Base-by-base conservation (phyloP, 2,888 invertebrate species). In the Malacosoma neustria region DNA sequence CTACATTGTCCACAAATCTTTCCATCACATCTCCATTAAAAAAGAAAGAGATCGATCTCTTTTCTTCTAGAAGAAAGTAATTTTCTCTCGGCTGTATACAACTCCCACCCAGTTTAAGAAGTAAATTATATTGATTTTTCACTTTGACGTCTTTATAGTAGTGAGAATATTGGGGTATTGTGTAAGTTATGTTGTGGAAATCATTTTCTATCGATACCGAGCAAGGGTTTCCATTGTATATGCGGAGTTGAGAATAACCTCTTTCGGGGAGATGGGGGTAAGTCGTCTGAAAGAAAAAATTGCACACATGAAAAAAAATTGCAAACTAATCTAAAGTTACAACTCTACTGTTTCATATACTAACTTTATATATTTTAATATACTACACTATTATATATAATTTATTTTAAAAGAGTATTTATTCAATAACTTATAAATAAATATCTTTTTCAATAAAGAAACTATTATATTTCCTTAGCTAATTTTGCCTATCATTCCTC, bases 221-320 rank as follows among this genome's bases (percentile, higher is more conserved):
- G 41, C 88, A 88, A 6, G 72, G 65, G 35, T 87, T 70, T 1
- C 87, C 86, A 51, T 91, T 91, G 57, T 88, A 91, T 36, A 92
- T 69, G 34, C 91, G 74, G 3, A 91, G 45, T 66, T 91, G 91
- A 1, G 87, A 86, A 11, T 72, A 52, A 1, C 88, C 89, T 1
- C 58, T 40, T 13, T 75, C 57, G 0, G 91, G 91, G 5, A 89
- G 51, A 9, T 86, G 63, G 0, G 91, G 89, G 54, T 89, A 88
- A 0, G 89, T 89, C 42, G 73, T 68, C 89, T 89, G 69, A 6
- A 76, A 71, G 40, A 34, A 33, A 37, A 22, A 22, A n/a, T n/a
- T n/a, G n/a, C n/a, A n/a, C n/a, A n/a, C n/a, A n/a, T n/a, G n/a
- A n/a, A n/a, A n/a, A n/a, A n/a, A n/a, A n/a, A n/a, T n/a, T n/a